These are phyloP conservation scores for Caenorhabditis uteleia DNA, from an alignment of 2,888 invertebrate genomes.

Conservation along the genomic window DNA sequence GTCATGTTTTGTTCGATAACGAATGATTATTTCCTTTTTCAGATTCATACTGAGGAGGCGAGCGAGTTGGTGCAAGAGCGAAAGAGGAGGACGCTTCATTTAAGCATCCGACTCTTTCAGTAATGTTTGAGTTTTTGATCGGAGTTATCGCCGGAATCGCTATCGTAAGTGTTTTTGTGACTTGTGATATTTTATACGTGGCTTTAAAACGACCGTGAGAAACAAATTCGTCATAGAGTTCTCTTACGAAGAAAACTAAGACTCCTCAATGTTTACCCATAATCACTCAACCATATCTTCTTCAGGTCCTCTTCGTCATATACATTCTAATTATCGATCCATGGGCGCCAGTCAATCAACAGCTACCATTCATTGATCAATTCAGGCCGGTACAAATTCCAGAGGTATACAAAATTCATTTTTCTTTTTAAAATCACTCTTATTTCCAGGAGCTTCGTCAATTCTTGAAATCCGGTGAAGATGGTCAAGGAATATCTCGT, in stretches of 20 bases:
- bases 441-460: conserved; percentile 57
- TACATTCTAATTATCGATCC: conserved; percentile 52
- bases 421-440: conserved; percentile 42
- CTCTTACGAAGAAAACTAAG: too few relatives aligned
- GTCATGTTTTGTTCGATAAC: too few relatives aligned
- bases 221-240: too few relatives aligned
- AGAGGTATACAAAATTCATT: too few relatives aligned
- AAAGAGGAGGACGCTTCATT: neutral
- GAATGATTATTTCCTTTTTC: too few relatives aligned
- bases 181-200: too few relatives aligned
- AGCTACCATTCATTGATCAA: conserved; percentile 54
- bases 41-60: too few relatives aligned
- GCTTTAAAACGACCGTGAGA: too few relatives aligned
- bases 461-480: conserved; percentile 62
- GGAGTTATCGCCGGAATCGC: conserved; percentile 2
- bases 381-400: conserved; percentile 59
- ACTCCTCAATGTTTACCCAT: too few relatives aligned
- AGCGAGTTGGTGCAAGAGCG: neutral
- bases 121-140: conserved; percentile 14
- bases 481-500: conserved; percentile 59
- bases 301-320: conserved; percentile 36
- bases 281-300: too few relatives aligned
- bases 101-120: conserved; percentile 2
- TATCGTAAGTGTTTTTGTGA: conserved; percentile 4
- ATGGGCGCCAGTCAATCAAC: conserved; percentile 40